Conservation (phyloP, 2,113 vertebrate genomes). For the human region GRCh38 chr22:31826501-31827000, state of each 20-base stretch:
- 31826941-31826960: too few relatives aligned
- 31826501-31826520: background rate
- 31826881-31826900: too few relatives aligned
- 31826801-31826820: background rate
- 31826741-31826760: background rate
- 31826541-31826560: background rate
- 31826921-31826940: too few relatives aligned
- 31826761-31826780: background rate
- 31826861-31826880: background rate
- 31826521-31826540: background rate
- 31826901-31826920: too few relatives aligned
- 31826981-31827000: too few relatives aligned
- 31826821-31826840: constrained; percentile 5
- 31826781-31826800: background rate
- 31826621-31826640: background rate
- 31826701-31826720: background rate
- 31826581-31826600: background rate
- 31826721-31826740: background rate
- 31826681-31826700: background rate
- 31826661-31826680: background rate
- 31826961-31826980: too few relatives aligned
- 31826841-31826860: background rate
- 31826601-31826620: background rate
- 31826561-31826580: background rate
- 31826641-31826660: background rate